Conservation (phyloP, 2,113 vertebrate genomes). For the Sinocyclocheilus rhinocerous region DNA sequence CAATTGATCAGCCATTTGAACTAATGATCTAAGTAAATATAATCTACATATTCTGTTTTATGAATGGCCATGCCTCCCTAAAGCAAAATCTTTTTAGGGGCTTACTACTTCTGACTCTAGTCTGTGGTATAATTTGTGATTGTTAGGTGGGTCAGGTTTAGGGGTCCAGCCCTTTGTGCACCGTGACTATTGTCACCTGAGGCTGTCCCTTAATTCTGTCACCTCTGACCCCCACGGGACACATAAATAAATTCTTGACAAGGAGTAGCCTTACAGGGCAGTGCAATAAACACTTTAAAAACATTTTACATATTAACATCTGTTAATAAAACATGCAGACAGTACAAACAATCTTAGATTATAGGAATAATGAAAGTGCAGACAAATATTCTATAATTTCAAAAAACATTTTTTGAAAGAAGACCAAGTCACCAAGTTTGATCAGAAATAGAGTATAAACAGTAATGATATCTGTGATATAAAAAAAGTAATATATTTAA, state of each 20-base stretch:
- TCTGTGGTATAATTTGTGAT: conserved; percentile 52
- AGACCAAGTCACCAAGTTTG: not conserved
- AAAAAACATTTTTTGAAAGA: not conserved
- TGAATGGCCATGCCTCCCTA: not conserved
- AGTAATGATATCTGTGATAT: too few species aligned
- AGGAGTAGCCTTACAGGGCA: not conserved
- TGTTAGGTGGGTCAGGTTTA: conserved; percentile 48
- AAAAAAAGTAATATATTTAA: not conserved
- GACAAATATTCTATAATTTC: not conserved
- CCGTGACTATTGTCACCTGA: conserved; percentile 40
- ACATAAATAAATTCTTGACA: conserved; percentile 19
- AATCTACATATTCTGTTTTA: not conserved
- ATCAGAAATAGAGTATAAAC: not conserved
- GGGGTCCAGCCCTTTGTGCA: conserved; percentile 44
- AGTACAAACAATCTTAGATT: not conserved
- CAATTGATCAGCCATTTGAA: not conserved
- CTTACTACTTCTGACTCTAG: not conserved
- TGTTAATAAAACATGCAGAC: not conserved
- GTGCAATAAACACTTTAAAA: not conserved
- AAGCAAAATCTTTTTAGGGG: not conserved
- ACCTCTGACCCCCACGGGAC: conserved; percentile 30
- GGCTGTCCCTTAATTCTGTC: conserved; percentile 35
- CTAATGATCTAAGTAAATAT: not conserved
- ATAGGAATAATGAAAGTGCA: not conserved
- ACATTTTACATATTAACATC: not conserved